A percentile compares a stretch with the other conserved stretches of the same genome.
phyloP scores from a whole-genome alignment of 2,888 invertebrate species.

The Ennomos quercinarius region DNA sequence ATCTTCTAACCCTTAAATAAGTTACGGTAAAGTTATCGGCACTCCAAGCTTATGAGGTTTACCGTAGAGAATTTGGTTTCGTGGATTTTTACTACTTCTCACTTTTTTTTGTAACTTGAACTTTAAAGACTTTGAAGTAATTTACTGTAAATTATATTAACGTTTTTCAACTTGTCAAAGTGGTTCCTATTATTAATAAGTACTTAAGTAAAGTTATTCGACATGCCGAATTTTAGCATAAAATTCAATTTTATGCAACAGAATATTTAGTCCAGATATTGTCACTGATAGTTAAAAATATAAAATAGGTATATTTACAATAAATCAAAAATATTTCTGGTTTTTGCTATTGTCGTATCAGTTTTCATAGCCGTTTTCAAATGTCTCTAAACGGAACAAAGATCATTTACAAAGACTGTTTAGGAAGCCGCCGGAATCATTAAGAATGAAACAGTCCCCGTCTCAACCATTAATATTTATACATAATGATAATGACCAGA shows the following conservation, averaged over 20 bases:
- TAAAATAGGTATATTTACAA: too few species aligned
- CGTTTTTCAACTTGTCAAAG: constrained; percentile 1
- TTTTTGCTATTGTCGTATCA: too few species aligned
- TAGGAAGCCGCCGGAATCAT: constrained; percentile 19
- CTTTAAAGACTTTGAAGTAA: background rate
- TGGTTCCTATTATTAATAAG: too few species aligned
- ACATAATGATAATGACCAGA: constrained; percentile 28
- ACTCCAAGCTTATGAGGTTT: constrained; percentile 25
- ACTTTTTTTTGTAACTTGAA: constrained; percentile 1
- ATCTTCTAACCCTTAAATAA: constrained; percentile 33
- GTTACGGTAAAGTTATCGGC: constrained; percentile 38
- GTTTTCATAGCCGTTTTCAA: background rate
- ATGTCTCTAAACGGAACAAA: background rate
- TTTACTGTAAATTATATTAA: background rate
- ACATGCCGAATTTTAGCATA: background rate
- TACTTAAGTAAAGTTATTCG: background rate
- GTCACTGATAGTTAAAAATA: too few species aligned
- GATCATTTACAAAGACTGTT: constrained; percentile 14
- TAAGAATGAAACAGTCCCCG: constrained; percentile 16
- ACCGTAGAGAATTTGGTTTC: constrained; percentile 22
- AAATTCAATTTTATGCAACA: too few species aligned
- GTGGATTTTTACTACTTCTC: constrained; percentile 19
- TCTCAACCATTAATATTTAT: constrained; percentile 26
- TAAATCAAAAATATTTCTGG: too few species aligned
- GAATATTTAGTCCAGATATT: too few species aligned